These are phyloP conservation scores for Drosophila macrospina DNA, from an alignment of 2,888 invertebrate genomes.

Conservation along the genomic window DNA sequence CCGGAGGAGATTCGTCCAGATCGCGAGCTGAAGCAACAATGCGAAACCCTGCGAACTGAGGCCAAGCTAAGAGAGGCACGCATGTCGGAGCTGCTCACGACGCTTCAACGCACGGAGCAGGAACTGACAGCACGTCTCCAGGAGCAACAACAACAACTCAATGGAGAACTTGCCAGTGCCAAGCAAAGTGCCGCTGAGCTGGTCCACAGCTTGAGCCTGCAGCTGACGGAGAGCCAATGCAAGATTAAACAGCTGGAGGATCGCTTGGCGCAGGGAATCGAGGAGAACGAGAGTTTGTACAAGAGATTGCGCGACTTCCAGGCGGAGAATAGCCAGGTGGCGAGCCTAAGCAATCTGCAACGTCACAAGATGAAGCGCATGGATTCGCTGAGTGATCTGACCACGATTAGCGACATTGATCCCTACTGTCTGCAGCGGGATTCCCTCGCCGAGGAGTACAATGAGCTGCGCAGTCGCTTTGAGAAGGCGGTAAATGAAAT, in stretches of 20 bases:
- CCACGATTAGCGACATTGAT: conserved; percentile 92
- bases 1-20: conserved; percentile 84
- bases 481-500: conserved; percentile 94
- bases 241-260: conserved; percentile 85
- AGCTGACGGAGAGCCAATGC: conserved; percentile 89
- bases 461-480: conserved; percentile 91
- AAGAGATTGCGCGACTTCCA: conserved; percentile 91
- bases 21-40: conserved; percentile 90
- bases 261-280: conserved; percentile 89
- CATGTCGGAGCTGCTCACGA: conserved; percentile 91
- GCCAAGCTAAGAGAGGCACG: conserved; percentile 90
- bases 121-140: conserved; percentile 90
- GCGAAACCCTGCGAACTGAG: conserved; percentile 90
- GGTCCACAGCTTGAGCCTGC: conserved; percentile 89
- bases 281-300: conserved; percentile 92
- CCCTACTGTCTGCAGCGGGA: conserved; percentile 91
- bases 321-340: conserved; percentile 84
- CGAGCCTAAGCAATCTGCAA: conserved; percentile 83
- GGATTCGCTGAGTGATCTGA: conserved; percentile 92
- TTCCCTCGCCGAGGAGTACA: conserved; percentile 92
- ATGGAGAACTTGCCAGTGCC: conserved; percentile 88
- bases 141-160: conserved; percentile 88
- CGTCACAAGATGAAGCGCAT: conserved; percentile 87
- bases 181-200: conserved; percentile 90
- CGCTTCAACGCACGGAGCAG: conserved; percentile 92